A percentile compares a stretch with the other conserved stretches of the same genome.
Evolutionary conservation across 2,113 vertebrate species (phyloP).

Genomic region (Hippocampus abdominalis): DNA sequence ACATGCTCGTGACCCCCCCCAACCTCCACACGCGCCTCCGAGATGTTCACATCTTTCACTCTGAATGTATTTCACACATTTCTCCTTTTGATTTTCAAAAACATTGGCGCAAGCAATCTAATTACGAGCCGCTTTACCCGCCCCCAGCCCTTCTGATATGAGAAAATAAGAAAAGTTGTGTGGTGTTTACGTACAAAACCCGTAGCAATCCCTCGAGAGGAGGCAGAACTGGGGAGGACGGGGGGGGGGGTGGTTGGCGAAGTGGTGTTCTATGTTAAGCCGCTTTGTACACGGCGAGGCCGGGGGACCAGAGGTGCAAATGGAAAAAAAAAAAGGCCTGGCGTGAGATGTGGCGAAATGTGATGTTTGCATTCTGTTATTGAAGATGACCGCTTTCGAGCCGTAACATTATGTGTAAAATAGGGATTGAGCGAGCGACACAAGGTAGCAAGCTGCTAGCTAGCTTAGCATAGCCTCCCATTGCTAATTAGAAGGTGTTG

Average conservation of each 20-base stretch:
- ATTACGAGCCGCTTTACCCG: constrained; percentile 32
- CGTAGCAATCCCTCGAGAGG: constrained; percentile 37
- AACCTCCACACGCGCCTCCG: not conserved
- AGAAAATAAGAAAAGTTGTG: constrained; percentile 17
- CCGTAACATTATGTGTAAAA: not conserved
- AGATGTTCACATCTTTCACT: constrained; percentile 42
- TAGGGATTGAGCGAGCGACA: too few relatives aligned
- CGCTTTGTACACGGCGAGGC: constrained; percentile 54
- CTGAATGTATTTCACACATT: constrained; percentile 44
- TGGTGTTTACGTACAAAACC: constrained; percentile 61
- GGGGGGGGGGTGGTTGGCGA: constrained; percentile 21
- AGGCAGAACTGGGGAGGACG: not conserved
- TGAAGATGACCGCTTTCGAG: not conserved
- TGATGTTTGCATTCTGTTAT: constrained; percentile 29
- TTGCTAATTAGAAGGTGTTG: too few relatives aligned
- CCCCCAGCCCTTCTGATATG: constrained; percentile 14
- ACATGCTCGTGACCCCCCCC: constrained; percentile 32
- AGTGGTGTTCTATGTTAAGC: constrained; percentile 69
- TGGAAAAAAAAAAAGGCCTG: constrained; percentile 73
- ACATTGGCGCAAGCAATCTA: constrained; percentile 20
- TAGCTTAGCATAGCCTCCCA: too few relatives aligned
- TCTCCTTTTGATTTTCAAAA: constrained; percentile 62
- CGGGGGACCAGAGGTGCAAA: constrained; percentile 77
- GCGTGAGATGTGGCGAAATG: constrained; percentile 46
- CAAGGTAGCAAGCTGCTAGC: too few relatives aligned